Percentiles rank a stretch among this genome's conserved stretches.
These are phyloP conservation scores for Caenorhabditis japonica DNA, from an alignment of 2,888 invertebrate genomes.

Conservation along the genomic window DNA sequence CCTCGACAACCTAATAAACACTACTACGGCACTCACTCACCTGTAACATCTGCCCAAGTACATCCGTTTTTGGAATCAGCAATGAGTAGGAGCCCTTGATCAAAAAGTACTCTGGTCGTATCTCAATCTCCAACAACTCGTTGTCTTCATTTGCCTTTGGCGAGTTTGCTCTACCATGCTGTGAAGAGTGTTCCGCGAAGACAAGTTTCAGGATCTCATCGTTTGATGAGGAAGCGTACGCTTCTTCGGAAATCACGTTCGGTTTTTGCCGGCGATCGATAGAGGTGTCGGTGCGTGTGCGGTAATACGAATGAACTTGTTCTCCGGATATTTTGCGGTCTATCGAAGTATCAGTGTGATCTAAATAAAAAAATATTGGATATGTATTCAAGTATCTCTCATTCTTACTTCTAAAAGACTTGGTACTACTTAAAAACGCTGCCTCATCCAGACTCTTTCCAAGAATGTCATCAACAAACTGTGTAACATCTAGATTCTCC, in stretches of 20 bases:
- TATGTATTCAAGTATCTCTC: too few relatives aligned
- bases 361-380: too few relatives aligned
- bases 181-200: constrained; percentile 24
- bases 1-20: too few relatives aligned
- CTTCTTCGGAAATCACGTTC: constrained; percentile 24
- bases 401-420: too few relatives aligned
- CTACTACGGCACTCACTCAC: too few relatives aligned
- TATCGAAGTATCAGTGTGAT: constrained; percentile 58
- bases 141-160: constrained; percentile 23
- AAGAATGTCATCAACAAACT: constrained; percentile 58
- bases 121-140: constrained; percentile 43
- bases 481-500: constrained; percentile 41
- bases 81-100: constrained; percentile 58
- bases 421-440: constrained; percentile 49
- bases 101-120: constrained; percentile 49
- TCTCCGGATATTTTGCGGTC: constrained; percentile 46
- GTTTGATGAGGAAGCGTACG: background rate
- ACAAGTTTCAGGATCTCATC: constrained; percentile 39
- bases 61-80: constrained; percentile 50
- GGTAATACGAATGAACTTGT: constrained; percentile 36
- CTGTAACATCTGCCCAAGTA: constrained; percentile 41
- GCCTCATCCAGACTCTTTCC: constrained; percentile 60
- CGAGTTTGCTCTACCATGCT: constrained; percentile 1
- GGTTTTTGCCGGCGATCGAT: constrained; percentile 28
- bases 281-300: constrained; percentile 40